Evolutionary conservation across 2,888 invertebrate species (phyloP).

Genomic region (Cephus spinipes): DNA sequence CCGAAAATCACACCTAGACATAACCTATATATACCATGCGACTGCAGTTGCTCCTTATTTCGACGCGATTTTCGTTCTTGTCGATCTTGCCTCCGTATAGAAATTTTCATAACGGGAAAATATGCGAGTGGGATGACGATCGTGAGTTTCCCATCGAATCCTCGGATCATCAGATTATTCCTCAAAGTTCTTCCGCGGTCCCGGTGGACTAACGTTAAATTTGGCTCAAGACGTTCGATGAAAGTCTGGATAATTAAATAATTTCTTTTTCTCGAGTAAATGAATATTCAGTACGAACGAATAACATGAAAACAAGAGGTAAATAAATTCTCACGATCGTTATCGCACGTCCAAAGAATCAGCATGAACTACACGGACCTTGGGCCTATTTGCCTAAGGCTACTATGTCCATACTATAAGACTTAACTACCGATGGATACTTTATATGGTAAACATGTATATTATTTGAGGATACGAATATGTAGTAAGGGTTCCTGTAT

Average conservation of each 20-base stretch:
- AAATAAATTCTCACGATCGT: conserved; percentile 30
- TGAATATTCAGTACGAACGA: not conserved
- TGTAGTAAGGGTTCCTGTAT: conserved; percentile 59
- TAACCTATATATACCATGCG: conserved; percentile 3
- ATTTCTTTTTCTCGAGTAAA: not conserved
- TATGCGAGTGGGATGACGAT: conserved; percentile 41
- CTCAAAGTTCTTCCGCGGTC: not conserved
- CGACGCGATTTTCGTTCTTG: not conserved
- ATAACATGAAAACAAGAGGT: not conserved
- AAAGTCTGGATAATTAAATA: not conserved
- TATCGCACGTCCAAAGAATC: conserved; percentile 39
- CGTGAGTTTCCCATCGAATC: conserved; percentile 20
- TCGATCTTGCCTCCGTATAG: conserved; percentile 56
- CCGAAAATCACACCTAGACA: conserved; percentile 39
- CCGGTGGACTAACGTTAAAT: not conserved
- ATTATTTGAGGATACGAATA: conserved; percentile 60
- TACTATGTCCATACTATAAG: conserved; percentile 66
- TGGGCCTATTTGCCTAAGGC: conserved; percentile 60
- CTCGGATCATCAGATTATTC: not conserved
- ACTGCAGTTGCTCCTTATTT: conserved; percentile 2
- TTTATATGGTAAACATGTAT: conserved; percentile 57
- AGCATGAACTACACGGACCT: conserved; percentile 52
- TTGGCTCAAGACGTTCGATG: not conserved
- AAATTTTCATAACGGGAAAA: conserved; percentile 45
- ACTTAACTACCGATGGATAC: conserved; percentile 65